phyloP scores from a whole-genome alignment of 2,113 vertebrate genomes.

The Colaptes auratus region DNA sequence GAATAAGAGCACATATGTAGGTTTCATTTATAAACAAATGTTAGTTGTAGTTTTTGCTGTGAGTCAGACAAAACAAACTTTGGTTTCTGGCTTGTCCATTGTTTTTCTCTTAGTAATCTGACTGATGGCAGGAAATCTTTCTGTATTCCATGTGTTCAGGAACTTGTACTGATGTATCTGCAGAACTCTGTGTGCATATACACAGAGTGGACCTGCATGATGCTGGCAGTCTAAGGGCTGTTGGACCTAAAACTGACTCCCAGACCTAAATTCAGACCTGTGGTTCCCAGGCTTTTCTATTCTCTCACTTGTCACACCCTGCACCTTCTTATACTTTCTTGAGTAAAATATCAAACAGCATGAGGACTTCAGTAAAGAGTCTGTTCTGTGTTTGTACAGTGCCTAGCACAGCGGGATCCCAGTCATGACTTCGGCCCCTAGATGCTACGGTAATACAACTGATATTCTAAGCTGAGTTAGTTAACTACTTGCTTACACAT shows the following conservation, averaged over 20 bases:
- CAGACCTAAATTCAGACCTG: background rate
- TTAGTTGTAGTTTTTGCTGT: background rate
- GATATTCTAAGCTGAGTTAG: background rate
- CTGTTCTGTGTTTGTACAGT: conserved; percentile 64
- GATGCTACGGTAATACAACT: conserved; percentile 37
- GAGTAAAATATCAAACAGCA: background rate
- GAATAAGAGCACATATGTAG: background rate
- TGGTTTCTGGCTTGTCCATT: background rate
- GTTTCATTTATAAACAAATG: background rate
- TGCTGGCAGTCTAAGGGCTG: background rate
- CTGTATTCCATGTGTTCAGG: background rate
- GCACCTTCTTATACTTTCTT: background rate
- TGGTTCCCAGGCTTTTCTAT: background rate
- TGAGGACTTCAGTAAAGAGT: background rate
- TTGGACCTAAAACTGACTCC: background rate
- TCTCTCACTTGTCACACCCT: background rate
- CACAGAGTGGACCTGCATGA: fast-evolving
- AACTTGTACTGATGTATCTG: background rate
- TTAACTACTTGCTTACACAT: background rate
- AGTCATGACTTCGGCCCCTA: background rate
- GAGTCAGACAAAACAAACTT: background rate
- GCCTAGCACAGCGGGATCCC: conserved; percentile 47
- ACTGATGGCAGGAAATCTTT: background rate
- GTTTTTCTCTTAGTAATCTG: background rate
- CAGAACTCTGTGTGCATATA: background rate